A percentile compares a stretch with the other conserved stretches of the same genome.
Conservation (phyloP, 2,888 invertebrate genomes). For the Monopis laevigella region DNA sequence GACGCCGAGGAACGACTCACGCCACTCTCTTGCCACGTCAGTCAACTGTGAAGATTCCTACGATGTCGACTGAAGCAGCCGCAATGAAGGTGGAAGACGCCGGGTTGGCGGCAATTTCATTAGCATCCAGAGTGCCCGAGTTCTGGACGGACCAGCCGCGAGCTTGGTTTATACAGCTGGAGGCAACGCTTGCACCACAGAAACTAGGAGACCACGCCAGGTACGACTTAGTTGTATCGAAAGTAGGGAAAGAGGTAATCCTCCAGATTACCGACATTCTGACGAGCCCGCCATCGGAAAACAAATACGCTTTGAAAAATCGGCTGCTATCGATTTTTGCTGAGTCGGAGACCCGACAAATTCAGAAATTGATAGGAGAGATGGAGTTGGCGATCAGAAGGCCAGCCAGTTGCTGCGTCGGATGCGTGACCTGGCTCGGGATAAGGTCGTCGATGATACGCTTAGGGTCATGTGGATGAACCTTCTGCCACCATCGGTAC, state of each 20-base stretch:
- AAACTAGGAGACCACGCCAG: constrained; percentile 14
- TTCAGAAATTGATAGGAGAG: constrained; percentile 17
- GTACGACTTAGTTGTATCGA: constrained; percentile 18
- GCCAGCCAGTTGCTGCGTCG: constrained; percentile 17
- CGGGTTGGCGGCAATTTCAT: constrained; percentile 1
- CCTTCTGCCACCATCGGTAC: constrained; percentile 17
- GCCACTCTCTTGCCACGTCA: no score
- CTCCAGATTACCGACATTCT: constrained; percentile 21
- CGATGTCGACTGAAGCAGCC: no score
- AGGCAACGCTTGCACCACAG: constrained; percentile 2
- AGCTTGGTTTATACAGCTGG: constrained; percentile 18
- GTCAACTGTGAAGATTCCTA: no score
- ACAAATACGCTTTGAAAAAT: constrained; percentile 18
- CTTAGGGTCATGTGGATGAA: constrained; percentile 19
- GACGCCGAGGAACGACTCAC: no score
- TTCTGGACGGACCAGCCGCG: constrained; percentile 17
- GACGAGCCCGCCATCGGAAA: constrained; percentile 14
- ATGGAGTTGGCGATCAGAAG: constrained; percentile 19
- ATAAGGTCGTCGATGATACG: constrained; percentile 16
- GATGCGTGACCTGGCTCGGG: constrained; percentile 16
- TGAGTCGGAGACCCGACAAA: constrained; percentile 15
- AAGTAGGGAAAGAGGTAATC: constrained; percentile 20
- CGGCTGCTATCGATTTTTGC: constrained; percentile 16
- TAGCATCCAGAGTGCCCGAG: constrained; percentile 5
- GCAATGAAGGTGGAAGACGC: no score